phyloP scores from a whole-genome alignment of 2,797 vertebrate species.

The Cetoscarus ocellatus region DNA sequence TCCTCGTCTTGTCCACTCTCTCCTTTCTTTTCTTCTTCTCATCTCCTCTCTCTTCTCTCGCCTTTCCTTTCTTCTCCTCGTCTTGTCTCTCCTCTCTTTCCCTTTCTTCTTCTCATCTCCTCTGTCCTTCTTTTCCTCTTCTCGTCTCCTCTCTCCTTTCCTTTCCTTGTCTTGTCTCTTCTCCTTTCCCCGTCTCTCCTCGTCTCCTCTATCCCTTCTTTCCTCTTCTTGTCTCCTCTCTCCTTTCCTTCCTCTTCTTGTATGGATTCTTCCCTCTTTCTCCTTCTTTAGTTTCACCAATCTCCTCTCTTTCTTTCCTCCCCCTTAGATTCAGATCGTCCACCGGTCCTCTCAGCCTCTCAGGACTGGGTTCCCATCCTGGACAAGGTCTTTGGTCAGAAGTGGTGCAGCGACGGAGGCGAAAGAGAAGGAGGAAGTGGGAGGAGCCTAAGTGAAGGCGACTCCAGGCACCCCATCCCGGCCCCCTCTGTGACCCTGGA shows the following conservation, averaged over 20 bases:
- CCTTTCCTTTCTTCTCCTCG: too few relatives aligned
- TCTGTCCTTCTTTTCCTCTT: too few relatives aligned
- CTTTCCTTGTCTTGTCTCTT: background rate
- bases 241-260: background rate
- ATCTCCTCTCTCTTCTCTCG: too few relatives aligned
- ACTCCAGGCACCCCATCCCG: conserved; percentile 13
- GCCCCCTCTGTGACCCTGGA: conserved; percentile 57
- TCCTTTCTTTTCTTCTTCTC: too few relatives aligned
- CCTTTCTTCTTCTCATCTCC: background rate
- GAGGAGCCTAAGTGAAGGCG: conserved; percentile 19
- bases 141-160: background rate
- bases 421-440: background rate
- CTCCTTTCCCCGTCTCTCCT: background rate
- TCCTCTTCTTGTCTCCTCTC: too few relatives aligned
- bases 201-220: rapidly evolving
- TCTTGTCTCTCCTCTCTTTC: too few relatives aligned
- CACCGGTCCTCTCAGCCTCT: conserved; percentile 69
- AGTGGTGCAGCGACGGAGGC: conserved; percentile 78
- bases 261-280: too few relatives aligned
- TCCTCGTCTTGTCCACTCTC: too few relatives aligned
- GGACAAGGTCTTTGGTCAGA: conserved; percentile 86
- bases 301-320: too few relatives aligned
- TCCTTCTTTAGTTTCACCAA: background rate
- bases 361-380: conserved; percentile 87
- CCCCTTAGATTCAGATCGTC: conserved; percentile 50